Evolutionary conservation across 2,113 vertebrate genomes (phyloP), one percentile per base, ranked within the genome.

Genomic region (Colistium nudipinnis): DNA sequence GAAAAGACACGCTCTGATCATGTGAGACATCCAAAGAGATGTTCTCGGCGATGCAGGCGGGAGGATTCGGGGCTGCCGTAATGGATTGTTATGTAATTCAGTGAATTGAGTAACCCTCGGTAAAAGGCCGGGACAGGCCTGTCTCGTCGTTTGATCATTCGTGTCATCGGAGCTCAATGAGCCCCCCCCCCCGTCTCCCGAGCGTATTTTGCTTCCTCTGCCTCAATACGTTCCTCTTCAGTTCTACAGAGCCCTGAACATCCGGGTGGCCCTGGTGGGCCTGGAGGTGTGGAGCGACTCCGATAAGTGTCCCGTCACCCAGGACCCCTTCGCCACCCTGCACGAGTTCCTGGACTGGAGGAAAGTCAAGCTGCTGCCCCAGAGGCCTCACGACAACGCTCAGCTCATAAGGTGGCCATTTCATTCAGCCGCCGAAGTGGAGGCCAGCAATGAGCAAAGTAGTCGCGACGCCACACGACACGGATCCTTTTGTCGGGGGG

Each of bases 311-410:
- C 91, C 96, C 2, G 89, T 99, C 80, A 96, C 95, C 35, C 96
- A 97, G 80, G 97, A 99, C 85, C 98, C 98, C 0, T 98, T 99
- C 87, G 91, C 92, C 71, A 98, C 95, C 36, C 94, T 99, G 35
- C 96, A 99, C 0, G 96, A 99, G 76, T 99, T 99, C 68, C 92
- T 99, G 57, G 97, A 99, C 90, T 99, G 98, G 98, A 95, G 98
- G 36, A 99, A 98, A 79, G 90, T 96, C 39, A 97, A 91, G 41
- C 90, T 99, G 43, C 93, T 99, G 39, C 96, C 97, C 56, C 94
- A 94, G 54, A 98, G 94, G 83, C 92, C 96, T 8, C 98, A 99
- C 0, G 97, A 99, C 93, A 99, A 99, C 0, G 97, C 97, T 0
- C 98, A 99, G 81, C 95, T 99, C 3, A 94, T 99, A 86, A 99